Evolutionary conservation across 2,888 invertebrate species (phyloP), one percentile per base, ranked within the genome.

Genomic region (Hydropsyche betteni): DNA sequence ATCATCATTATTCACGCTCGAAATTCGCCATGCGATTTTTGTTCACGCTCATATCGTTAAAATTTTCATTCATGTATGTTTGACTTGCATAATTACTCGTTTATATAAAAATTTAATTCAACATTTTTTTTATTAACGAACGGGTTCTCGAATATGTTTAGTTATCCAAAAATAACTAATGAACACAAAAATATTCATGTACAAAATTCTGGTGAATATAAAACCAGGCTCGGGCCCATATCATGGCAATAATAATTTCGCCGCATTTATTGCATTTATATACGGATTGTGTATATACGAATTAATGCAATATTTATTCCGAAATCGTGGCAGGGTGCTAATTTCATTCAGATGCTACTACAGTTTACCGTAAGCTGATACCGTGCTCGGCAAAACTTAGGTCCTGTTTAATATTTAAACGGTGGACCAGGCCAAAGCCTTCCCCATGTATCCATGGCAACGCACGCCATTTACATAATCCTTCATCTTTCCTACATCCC

Each of bases 401-500:
- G 71, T 53, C 72, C 78, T 72, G 74, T 75, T 78, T 78, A 77
- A 77, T 78, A 78, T 78, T 78, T 78, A 75, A 78, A 72, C 76
- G 76, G 74, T 68, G 74, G 74, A 75, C 77, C 75, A 71, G 44
- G 74, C 68, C 52, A 69, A 61, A 74, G 76, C 71, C 64, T 69
- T 73, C 58, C 69, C 61, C 38, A 44, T 44, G 79, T 77, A 36
- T 74, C 76, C 77, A 77, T 77, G 76, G 77, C 61, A 74, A 77
- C 75, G 74, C 69, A 74, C 44, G 44, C 36, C 64, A 79, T 79
- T 79, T 79, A 72, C 79, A 79, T 79, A 79, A 79, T 79, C 79
- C 79, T 77, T 79, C 79, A 79, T 79, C 79, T 77, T 79, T 77
- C 77, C 70, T 76, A 64, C 74, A 69, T 71, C 74, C 70, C 77